Base-by-base conservation (phyloP, 1,140 invertebrate species). In the Papilio dardanus region DNA sequence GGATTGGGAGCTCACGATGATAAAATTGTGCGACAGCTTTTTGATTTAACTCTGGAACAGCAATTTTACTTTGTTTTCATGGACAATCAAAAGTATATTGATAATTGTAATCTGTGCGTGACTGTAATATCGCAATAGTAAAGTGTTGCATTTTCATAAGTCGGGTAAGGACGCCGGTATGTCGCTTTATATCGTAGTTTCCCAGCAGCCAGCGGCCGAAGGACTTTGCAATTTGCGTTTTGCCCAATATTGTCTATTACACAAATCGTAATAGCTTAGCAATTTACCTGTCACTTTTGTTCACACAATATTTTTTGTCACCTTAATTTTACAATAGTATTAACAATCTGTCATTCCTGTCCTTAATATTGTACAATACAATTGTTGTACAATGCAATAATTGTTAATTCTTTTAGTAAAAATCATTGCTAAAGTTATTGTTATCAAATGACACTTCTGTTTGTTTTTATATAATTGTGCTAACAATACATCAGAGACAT, bases 231-330 rank as follows among this genome's bases (percentile, higher is more conserved):
- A 33, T 58, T 58, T 54, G 14, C 30, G 50, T 54, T 73, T 58
- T 73, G 46, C 42, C 71, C 71, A 73, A 73, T 73, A 73, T 73
- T 58, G 71, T 35, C 8, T 42, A n/a, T 68, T 6, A 35, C 28
- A 37, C 33, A n/a, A 69, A 69, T 24, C 33, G 21, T 69, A 69
- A 54, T 62, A 54, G 42, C 42, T 21, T n/a, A 54, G 50, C 30
- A 37, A n/a, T 58, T 54, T 73, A 19, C 30, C 30, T 58, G 33
- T 73, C n/a, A 37, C 65, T 19, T 42, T 69, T 37, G 19, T 24
- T 12, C 33, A n/a, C 7, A 37, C 21, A 69, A 35, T 69, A 16
- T 40, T 69, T 69, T 69, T 21, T 37, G 3, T 16, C 16, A 69
- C 35, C 3, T 42, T 69, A 14, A 8, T 69, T 62, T 14, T 0